Evolutionary conservation across 2,113 vertebrate species (phyloP), one percentile per base, ranked within the genome.

Genomic region (Oncorhynchus tshawytscha): DNA sequence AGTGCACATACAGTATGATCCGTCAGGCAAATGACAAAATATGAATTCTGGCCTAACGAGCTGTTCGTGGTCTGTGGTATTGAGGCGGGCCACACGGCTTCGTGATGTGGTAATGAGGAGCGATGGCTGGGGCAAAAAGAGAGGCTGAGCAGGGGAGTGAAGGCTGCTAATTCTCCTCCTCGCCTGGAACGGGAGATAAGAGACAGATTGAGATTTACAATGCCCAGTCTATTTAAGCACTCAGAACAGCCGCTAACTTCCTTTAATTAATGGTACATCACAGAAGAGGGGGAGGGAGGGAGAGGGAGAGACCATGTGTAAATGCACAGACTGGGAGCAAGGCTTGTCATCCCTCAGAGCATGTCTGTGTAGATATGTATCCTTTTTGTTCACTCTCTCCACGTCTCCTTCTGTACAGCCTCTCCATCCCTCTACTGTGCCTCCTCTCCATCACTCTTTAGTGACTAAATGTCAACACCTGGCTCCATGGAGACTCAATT

Each of bases 151-250:
- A 73, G 65, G 15, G 3, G 76, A 75, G 76, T 78, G 77, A 87
- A 84, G 87, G 86, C 86, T 75, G 65, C 84, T 84, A 88, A 86
- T 91, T 89, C 87, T 74, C 71, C 73, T 85, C 72, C 72, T 85
- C 76, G n/a, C 82, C 91, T 90, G 88, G 83, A 82, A 82, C 54
- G 64, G 57, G 71, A 86, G 89, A 92, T 92, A 92, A 89, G 86
- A 87, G 77, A 81, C 77, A 82, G 87, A 91, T 86, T 87, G 78
- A 87, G 91, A 89, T 89, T 86, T 87, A 87, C 78, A 81, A 81
- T 72, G 84, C 83, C 81, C 83, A 76, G 81, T 81, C 84, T 82
- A 78, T 85, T 85, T 69, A 82, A 73, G 70, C 81, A 80, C 71
- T 79, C 57, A 45, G 77, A 0, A n/a, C 69, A 68, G 59, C 83